These are phyloP conservation scores for Reticulitermes lucifugus DNA, from an alignment of 2,888 invertebrate species.

Conservation along the genomic window DNA sequence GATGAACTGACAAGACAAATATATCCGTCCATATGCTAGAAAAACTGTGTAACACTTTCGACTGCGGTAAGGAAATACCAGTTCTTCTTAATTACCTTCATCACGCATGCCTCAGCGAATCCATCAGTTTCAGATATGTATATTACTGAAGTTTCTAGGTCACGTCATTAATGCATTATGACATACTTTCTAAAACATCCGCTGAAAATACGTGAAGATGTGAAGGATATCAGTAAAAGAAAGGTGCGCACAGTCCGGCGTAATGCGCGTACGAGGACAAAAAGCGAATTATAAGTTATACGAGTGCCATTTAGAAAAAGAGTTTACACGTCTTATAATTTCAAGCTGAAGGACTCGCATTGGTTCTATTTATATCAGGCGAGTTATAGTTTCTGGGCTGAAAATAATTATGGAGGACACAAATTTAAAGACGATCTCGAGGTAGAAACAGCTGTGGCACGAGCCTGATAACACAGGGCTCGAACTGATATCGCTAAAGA, in stretches of 20 bases:
- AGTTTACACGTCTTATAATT: too few relatives aligned
- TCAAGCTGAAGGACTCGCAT: too few relatives aligned
- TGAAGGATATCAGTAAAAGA: background rate
- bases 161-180: background rate
- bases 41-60: background rate
- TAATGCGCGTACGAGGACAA: too few relatives aligned
- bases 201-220: background rate
- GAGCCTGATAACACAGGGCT: too few relatives aligned
- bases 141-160: background rate
- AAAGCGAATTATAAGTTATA: too few relatives aligned
- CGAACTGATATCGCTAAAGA: too few relatives aligned
- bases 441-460: too few relatives aligned
- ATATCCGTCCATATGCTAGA: background rate
- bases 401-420: too few relatives aligned
- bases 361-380: too few relatives aligned
- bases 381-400: too few relatives aligned
- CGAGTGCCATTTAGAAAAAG: too few relatives aligned
- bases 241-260: background rate
- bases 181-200: background rate
- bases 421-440: too few relatives aligned
- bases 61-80: background rate
- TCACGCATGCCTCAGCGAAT: slow-evolving; percentile 13
- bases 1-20: background rate
- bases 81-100: background rate
- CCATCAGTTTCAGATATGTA: background rate